Conservation (phyloP, 2,888 invertebrate species). For the Lasioglossum oenotherae region DNA sequence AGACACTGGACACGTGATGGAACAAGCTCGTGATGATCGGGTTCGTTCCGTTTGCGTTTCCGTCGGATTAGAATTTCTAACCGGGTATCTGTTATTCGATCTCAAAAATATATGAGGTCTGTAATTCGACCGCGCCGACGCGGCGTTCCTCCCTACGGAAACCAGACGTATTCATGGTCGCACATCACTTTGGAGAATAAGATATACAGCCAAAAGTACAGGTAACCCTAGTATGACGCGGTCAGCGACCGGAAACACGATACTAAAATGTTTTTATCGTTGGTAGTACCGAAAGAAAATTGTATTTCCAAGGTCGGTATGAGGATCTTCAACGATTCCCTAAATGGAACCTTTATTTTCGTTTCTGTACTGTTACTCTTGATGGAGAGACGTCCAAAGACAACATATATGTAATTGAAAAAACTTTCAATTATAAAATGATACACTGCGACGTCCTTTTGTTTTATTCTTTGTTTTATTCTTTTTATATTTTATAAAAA, state of each 20-base stretch:
- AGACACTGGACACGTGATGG: background rate
- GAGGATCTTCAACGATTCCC: background rate
- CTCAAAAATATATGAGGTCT: slow-evolving; percentile 56
- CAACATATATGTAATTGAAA: no score
- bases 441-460: no score
- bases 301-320: background rate
- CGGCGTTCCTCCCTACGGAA: slow-evolving; percentile 24
- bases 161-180: background rate
- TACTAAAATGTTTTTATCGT: background rate
- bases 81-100: slow-evolving; percentile 55
- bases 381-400: no score
- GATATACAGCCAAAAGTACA: background rate
- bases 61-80: slow-evolving; percentile 67
- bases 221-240: background rate
- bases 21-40: slow-evolving; percentile 14
- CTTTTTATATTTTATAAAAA: background rate
- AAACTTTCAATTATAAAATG: background rate
- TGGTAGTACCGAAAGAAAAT: background rate
- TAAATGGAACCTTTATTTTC: background rate
- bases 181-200: background rate
- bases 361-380: background rate
- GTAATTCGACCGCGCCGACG: slow-evolving; percentile 41
- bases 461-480: no score
- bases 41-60: slow-evolving; percentile 55
- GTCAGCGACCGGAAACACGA: background rate